These are phyloP conservation scores for Chalcis sispes DNA, from an alignment of 2,888 invertebrate genomes.

Conservation along the genomic window DNA sequence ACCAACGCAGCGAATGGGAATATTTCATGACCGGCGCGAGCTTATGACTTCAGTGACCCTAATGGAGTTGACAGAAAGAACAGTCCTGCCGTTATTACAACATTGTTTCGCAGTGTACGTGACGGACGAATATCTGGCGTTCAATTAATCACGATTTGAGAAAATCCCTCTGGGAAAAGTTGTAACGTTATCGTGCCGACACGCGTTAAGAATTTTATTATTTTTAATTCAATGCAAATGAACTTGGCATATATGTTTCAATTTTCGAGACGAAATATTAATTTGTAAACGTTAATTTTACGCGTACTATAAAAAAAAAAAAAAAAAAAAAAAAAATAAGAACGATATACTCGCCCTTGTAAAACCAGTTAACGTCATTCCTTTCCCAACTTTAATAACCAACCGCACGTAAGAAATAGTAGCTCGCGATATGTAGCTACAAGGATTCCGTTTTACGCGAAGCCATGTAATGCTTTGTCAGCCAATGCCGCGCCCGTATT, in stretches of 20 bases:
- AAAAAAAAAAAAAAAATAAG: no score
- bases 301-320: no score
- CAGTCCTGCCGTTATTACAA: not conserved
- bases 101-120: not conserved
- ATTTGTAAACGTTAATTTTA: no score
- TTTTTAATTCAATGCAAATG: no score
- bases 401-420: conserved; percentile 31
- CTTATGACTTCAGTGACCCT: no score
- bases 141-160: conserved; percentile 4
- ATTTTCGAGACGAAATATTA: no score
- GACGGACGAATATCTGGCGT: not conserved
- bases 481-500: conserved; percentile 24
- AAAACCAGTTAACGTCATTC: conserved; percentile 14
- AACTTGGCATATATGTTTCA: no score
- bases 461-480: conserved; percentile 27
- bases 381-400: conserved; percentile 21
- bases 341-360: conserved; percentile 7
- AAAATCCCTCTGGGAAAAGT: not conserved
- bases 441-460: conserved; percentile 39
- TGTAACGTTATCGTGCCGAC: no score
- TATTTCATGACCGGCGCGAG: conserved; percentile 64
- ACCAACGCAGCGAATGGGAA: conserved; percentile 61
- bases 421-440: not conserved
- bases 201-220: no score
- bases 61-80: not conserved